phyloP scores from a whole-genome alignment of 2,113 vertebrate genomes.

The Spermophilus dauricus region DNA sequence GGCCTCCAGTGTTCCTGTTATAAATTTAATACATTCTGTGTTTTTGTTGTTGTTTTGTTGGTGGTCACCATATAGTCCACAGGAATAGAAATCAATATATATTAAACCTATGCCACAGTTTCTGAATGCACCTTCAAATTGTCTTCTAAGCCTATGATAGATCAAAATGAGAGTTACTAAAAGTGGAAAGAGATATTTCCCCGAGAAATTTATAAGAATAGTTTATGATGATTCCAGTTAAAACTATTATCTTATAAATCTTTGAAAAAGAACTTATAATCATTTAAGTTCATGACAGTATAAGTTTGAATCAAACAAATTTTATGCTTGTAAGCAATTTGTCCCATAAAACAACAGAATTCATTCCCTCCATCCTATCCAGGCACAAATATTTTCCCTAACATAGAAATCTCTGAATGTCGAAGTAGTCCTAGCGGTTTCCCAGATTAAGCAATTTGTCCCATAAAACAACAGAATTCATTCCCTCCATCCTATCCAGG shows the following conservation, averaged over 20 bases:
- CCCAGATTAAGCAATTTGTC: neutral
- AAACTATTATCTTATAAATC: neutral
- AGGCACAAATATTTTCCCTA: neutral
- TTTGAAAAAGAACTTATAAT: neutral
- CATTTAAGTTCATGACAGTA: neutral
- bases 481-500: neutral
- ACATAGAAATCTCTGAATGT: neutral
- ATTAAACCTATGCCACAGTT: neutral
- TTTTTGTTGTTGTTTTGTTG: neutral
- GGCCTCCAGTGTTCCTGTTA: neutral
- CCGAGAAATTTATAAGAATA: neutral
- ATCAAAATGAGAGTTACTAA: neutral
- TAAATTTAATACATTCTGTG: neutral
- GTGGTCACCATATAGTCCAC: neutral
- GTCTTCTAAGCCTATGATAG: neutral
- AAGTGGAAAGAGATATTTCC: neutral
- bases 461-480: neutral
- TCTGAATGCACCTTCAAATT: neutral
- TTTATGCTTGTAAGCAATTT: constrained; percentile 18
- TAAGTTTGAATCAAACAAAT: neutral
- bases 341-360: neutral
- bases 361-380: neutral
- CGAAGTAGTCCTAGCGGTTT: neutral
- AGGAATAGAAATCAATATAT: constrained; percentile 18
- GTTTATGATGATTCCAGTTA: neutral